A percentile compares a stretch with the other conserved stretches of the same genome.
Evolutionary conservation across 2,113 vertebrate species (phyloP).

Genomic region (Poeciliopsis retropinna): DNA sequence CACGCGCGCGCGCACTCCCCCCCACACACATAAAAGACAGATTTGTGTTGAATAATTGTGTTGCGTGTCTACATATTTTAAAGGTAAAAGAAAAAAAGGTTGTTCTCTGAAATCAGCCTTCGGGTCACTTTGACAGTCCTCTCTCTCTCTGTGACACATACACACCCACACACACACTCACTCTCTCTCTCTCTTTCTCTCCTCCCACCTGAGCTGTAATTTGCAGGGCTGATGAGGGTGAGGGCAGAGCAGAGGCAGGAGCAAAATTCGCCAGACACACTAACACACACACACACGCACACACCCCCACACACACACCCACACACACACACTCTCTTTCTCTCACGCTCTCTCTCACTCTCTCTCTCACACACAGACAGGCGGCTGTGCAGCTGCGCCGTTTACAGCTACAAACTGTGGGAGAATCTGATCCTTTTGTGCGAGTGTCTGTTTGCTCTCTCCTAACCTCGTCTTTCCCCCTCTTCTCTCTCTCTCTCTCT

Average conservation of each 20-base stretch:
- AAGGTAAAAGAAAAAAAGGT: conserved; percentile 70
- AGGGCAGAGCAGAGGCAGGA: conserved; percentile 74
- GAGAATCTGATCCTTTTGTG: conserved; percentile 73
- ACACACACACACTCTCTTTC: too few relatives aligned
- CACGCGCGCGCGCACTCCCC: not conserved
- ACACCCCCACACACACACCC: conserved; percentile 35
- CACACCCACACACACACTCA: conserved; percentile 3
- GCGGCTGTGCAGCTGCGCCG: conserved; percentile 48
- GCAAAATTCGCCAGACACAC: conserved; percentile 68
- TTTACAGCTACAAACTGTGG: conserved; percentile 65
- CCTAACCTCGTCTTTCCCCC: conserved; percentile 55
- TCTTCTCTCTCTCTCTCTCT: conserved; percentile 16
- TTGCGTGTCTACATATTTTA: conserved; percentile 78
- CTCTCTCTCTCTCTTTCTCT: conserved; percentile 60
- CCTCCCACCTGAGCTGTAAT: conserved; percentile 80
- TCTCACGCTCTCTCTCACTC: not conserved
- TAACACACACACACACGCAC: conserved; percentile 41
- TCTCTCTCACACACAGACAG: conserved; percentile 15
- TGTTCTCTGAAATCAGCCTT: conserved; percentile 82
- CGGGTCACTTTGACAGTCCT: conserved; percentile 78
- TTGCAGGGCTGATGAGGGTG: conserved; percentile 78
- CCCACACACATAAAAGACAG: conserved; percentile 22
- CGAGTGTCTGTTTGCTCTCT: conserved; percentile 54
- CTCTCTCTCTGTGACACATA: too few relatives aligned
- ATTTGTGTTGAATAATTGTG: conserved; percentile 55